These are phyloP conservation scores for Trachelus iudaicus DNA, from an alignment of 2,888 invertebrate genomes.

Conservation along the genomic window DNA sequence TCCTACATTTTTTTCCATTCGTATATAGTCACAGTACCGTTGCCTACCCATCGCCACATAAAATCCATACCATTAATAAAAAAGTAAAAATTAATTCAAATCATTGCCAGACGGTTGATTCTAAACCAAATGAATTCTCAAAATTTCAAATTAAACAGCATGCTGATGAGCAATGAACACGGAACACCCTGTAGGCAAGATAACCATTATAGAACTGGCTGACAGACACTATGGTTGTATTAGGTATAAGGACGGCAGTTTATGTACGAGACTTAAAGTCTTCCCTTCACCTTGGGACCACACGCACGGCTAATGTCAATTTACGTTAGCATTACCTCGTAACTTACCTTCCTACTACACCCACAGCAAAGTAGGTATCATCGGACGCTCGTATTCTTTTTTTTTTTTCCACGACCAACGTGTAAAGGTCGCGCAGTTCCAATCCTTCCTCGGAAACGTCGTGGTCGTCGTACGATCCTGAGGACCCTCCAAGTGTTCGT, in stretches of 20 bases:
- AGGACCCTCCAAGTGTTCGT: background rate
- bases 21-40: background rate
- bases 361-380: slow-evolving; percentile 30
- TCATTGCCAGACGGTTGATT: background rate
- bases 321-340: slow-evolving; percentile 39
- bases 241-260: slow-evolving; percentile 29
- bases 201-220: background rate
- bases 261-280: slow-evolving; percentile 34
- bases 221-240: slow-evolving; percentile 28
- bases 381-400: slow-evolving; percentile 24
- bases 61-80: background rate
- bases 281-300: slow-evolving; percentile 16
- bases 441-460: background rate
- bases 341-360: slow-evolving; percentile 34
- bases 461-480: background rate
- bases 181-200: slow-evolving; percentile 24
- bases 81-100: background rate
- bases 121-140: background rate
- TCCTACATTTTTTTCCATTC: background rate
- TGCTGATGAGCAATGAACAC: background rate
- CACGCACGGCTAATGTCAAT: slow-evolving; percentile 36
- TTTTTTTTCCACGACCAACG: background rate
- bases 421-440: background rate
- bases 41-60: background rate
- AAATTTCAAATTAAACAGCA: background rate